phyloP scores from a whole-genome alignment of 1,140 invertebrate genomes.

The Drosophila fuyamai region DNA sequence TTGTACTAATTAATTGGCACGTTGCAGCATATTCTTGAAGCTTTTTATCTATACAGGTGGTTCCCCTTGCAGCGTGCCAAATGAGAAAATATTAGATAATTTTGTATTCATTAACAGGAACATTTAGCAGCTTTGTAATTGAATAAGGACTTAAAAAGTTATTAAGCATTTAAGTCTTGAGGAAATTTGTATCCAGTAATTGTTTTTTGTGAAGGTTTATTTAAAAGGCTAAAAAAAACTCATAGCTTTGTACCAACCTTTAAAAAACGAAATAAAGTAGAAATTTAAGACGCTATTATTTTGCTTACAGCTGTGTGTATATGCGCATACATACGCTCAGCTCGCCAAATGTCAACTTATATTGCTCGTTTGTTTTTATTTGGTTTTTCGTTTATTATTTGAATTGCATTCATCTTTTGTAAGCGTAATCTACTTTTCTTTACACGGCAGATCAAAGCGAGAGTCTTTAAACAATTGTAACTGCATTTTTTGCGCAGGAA shows the following conservation, averaged over 20 bases:
- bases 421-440: conserved; percentile 18
- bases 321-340: conserved; percentile 1
- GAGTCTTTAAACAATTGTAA: conserved; percentile 23
- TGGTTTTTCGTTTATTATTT: conserved; percentile 2
- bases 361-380: conserved; percentile 10
- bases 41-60: neutral
- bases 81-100: no score
- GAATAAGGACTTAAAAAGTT: no score
- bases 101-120: no score
- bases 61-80: neutral
- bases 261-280: no score
- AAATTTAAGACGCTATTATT: no score
- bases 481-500: neutral
- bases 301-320: neutral
- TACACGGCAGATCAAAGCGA: conserved; percentile 12
- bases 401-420: conserved; percentile 1
- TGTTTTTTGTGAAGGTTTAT: no score
- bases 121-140: no score
- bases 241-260: no score
- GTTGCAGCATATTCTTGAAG: neutral
- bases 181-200: no score
- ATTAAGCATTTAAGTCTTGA: no score
- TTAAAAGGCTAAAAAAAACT: no score
- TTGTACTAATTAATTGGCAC: no score
- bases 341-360: conserved; percentile 11